These are phyloP conservation scores for Andinoacara biseriatus DNA, from an alignment of 2,113 vertebrate genomes.

Conservation along the genomic window DNA sequence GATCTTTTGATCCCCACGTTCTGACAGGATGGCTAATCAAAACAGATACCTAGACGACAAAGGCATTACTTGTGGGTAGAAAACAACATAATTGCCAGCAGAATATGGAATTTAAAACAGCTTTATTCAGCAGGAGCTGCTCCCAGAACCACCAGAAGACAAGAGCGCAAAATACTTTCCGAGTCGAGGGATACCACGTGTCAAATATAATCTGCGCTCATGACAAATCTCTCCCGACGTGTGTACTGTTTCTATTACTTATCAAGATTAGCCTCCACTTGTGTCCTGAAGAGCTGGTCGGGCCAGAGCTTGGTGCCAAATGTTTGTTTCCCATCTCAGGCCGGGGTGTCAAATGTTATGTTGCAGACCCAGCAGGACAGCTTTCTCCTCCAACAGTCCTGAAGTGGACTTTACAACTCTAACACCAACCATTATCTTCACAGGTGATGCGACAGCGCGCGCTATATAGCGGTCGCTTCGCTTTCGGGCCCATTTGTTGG, in stretches of 20 bases:
- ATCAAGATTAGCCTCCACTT: slow-evolving; percentile 31
- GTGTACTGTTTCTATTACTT: neutral
- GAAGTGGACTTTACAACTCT: slow-evolving; percentile 48
- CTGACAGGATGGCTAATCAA: slow-evolving; percentile 68
- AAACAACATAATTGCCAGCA: slow-evolving; percentile 62
- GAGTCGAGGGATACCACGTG: slow-evolving; percentile 22
- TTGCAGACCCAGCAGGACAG: slow-evolving; percentile 57
- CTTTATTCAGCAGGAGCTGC: slow-evolving; percentile 30
- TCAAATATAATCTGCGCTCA: slow-evolving; percentile 37
- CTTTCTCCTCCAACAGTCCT: slow-evolving; percentile 38
- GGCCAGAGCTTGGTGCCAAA: slow-evolving; percentile 48
- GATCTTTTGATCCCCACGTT: slow-evolving; percentile 52
- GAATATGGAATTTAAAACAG: slow-evolving; percentile 54
- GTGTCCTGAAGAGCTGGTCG: slow-evolving; percentile 59
- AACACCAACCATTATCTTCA: slow-evolving; percentile 35
- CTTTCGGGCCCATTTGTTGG: slow-evolving; percentile 74
- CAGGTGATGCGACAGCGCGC: slow-evolving; percentile 49
- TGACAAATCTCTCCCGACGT: slow-evolving; percentile 32
- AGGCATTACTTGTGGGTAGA: slow-evolving; percentile 54
- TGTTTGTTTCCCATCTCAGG: slow-evolving; percentile 71
- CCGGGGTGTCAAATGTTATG: slow-evolving; percentile 69
- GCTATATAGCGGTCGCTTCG: slow-evolving; percentile 36
- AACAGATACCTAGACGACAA: slow-evolving; percentile 68
- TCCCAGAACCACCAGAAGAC: slow-evolving; percentile 39
- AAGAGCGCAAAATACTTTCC: slow-evolving; percentile 56